Conservation (phyloP, 2,888 invertebrate genomes). For the Tribolium freemani region DNA sequence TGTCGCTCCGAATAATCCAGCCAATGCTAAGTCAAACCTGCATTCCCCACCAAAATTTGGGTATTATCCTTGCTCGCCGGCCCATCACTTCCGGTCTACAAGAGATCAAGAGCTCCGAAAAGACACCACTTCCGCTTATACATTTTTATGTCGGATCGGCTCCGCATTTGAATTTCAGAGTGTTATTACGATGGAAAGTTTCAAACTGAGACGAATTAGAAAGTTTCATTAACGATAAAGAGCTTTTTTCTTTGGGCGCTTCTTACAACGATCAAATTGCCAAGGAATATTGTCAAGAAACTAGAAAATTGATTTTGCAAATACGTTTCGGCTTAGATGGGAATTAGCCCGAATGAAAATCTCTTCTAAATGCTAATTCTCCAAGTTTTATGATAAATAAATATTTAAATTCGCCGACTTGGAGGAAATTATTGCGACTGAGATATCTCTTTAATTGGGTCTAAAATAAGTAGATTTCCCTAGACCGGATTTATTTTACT, state of each 20-base stretch:
- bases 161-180: slow-evolving; percentile 22
- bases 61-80: slow-evolving; percentile 40
- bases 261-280: neutral
- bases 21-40: slow-evolving; percentile 35
- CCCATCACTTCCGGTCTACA: slow-evolving; percentile 49
- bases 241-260: neutral
- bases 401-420: slow-evolving; percentile 49
- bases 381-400: slow-evolving; percentile 53
- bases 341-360: slow-evolving; percentile 34
- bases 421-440: slow-evolving; percentile 36
- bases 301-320: slow-evolving; percentile 40
- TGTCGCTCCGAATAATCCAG: slow-evolving; percentile 15
- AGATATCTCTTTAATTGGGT: slow-evolving; percentile 26
- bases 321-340: slow-evolving; percentile 32
- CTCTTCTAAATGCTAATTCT: slow-evolving; percentile 46
- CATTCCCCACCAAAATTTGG: slow-evolving; percentile 21
- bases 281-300: slow-evolving; percentile 12
- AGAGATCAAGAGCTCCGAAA: slow-evolving; percentile 50
- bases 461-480: slow-evolving; percentile 31
- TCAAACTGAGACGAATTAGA: neutral
- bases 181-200: slow-evolving; percentile 4
- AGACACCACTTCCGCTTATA: slow-evolving; percentile 38
- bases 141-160: slow-evolving; percentile 27
- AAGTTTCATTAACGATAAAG: slow-evolving; percentile 10
- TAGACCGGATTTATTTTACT: slow-evolving; percentile 46